These are phyloP conservation scores for Mystacides longicornis DNA, from an alignment of 2,888 invertebrate genomes.

Conservation along the genomic window DNA sequence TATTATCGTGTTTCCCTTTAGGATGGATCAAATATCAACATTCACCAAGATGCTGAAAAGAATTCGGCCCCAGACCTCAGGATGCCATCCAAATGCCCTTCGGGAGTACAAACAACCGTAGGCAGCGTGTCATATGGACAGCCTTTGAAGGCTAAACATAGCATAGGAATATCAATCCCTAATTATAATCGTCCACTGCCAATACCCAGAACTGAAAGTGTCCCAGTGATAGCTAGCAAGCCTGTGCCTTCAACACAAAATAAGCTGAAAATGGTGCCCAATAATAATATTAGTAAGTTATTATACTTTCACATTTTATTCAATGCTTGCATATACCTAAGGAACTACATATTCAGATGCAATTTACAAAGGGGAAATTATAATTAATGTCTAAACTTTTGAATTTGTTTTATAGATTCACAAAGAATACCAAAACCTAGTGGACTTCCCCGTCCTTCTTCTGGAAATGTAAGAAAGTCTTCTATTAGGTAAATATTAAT, in stretches of 20 bases:
- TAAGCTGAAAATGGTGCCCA: neutral
- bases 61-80: slow-evolving; percentile 4
- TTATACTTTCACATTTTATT: neutral
- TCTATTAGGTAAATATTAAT: slow-evolving; percentile 16
- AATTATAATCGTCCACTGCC: neutral
- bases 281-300: neutral
- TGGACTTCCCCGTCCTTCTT: slow-evolving; percentile 23
- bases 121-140: slow-evolving; percentile 17
- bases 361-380: too few relatives aligned
- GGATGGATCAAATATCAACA: slow-evolving; percentile 3
- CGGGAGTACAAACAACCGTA: neutral
- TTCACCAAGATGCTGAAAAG: slow-evolving; percentile 16
- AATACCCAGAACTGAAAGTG: neutral
- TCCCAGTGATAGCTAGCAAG: neutral
- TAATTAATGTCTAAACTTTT: too few relatives aligned
- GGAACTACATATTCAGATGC: too few relatives aligned
- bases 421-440: slow-evolving; percentile 22
- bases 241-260: neutral
- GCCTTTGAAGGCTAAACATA: slow-evolving; percentile 21
- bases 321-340: too few relatives aligned
- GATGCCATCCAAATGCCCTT: too few relatives aligned
- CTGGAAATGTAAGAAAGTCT: slow-evolving; percentile 21
- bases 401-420: neutral
- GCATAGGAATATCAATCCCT: slow-evolving; percentile 5
- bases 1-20: too few relatives aligned